Base-by-base conservation (phyloP, 1,140 invertebrate genomes). In the Heliothis subflexa region DNA sequence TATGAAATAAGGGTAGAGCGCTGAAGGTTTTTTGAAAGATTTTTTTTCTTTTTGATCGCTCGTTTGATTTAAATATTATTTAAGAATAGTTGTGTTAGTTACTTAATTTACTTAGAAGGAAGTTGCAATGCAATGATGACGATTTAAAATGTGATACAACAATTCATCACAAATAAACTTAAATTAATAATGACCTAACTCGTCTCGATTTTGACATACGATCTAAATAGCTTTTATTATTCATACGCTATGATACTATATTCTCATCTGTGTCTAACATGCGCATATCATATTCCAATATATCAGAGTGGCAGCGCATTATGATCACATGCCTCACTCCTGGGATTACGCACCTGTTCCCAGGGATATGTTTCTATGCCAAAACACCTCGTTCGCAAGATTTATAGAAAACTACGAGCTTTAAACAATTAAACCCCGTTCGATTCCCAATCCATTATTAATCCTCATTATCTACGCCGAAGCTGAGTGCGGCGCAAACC, bases 251-350 rank as follows among this genome's bases (percentile, higher is more conserved):
- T 1, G 62, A 3, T 7, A 18, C 21, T 64, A 18, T 49, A 70
- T 21, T 47, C 13, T 49, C 18, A 61, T 75, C 16, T 62, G 73
- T 49, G 9, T 11, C 40, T 49, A 16, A 64, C 21, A 64, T 52
- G 59, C 47, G 47, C 28, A n/a, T 75, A 81, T 81, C 79, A 74
- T 83, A 77, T 79, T 64, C 77, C 79, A 81, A 81, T 79, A 83
- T 79, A 68, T 83, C 82, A 83, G 54, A 70, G 78, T 77, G 78
- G 45, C 70, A 72, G 16, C 72, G 72, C 76, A 70, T 61, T 79
- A 78, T 72, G 76, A 68, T 28, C 47, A 78, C 61, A 70, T 55
- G 52, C 64, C 45, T 77, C 66, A 25, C 49, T 52, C 33, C 33
- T 14, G 59, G 49, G 18, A 76, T 73, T 57, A 81, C 28, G 49